Percentiles rank a stretch among this genome's conserved stretches.
Evolutionary conservation across 2,797 vertebrate genomes (phyloP).

Genomic region (Ambastaia sidthimunki): DNA sequence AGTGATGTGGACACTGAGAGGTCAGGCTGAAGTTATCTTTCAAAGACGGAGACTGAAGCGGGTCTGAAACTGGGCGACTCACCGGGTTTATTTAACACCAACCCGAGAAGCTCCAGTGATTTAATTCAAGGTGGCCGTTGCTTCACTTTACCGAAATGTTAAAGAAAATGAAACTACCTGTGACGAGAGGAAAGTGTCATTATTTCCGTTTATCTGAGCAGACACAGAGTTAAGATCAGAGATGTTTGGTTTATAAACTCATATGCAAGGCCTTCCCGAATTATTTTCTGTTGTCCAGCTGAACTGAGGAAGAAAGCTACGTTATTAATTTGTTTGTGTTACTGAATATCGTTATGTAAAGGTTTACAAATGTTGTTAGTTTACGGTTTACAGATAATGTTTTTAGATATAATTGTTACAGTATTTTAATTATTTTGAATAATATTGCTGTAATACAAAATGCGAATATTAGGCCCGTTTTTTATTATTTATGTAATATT

Average conservation of each 20-base stretch:
- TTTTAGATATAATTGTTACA: neutral
- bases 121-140: neutral
- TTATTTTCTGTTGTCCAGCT: conserved; percentile 1
- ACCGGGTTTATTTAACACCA: neutral
- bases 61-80: conserved; percentile 16
- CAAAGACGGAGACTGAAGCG: conserved; percentile 48
- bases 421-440: neutral
- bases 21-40: conserved; percentile 93
- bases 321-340: too few species aligned
- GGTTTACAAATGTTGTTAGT: neutral
- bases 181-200: conserved; percentile 17
- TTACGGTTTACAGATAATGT: neutral
- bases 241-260: conserved; percentile 11
- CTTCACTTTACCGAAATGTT: conserved; percentile 1
- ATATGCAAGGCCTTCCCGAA: neutral
- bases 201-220: conserved; percentile 35
- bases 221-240: neutral
- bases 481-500: neutral
- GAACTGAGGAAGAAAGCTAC: too few species aligned
- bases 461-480: neutral
- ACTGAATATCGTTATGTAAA: too few species aligned
- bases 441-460: neutral
- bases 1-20: conserved; percentile 96
- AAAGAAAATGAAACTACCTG: conserved; percentile 31
- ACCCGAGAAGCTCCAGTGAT: neutral